A percentile compares a stretch with the other conserved stretches of the same genome.
phyloP scores from a whole-genome alignment of 1,140 invertebrate genomes.

The Hirudo medicinalis region DNA sequence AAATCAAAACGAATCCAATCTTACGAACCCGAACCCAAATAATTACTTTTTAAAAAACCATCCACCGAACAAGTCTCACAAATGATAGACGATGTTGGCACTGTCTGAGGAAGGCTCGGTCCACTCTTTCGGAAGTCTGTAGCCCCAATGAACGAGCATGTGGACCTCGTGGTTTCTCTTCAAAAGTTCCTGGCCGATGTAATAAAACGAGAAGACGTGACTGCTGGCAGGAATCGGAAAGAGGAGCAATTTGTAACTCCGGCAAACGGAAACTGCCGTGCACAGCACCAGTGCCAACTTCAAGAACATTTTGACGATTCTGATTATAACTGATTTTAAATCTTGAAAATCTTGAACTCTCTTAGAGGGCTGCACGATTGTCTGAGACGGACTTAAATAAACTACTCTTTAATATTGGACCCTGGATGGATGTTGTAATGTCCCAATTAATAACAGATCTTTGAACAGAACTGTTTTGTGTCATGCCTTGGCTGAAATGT shows the following conservation, averaged over 20 bases:
- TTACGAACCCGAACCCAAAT: no score
- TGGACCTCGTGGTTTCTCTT: slow-evolving; percentile 3
- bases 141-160: not conserved
- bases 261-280: not conserved
- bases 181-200: not conserved
- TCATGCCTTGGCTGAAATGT: no score
- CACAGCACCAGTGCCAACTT: no score
- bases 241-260: not conserved
- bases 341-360: not conserved
- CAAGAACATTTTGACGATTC: no score
- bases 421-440: no score
- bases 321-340: not conserved
- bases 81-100: not conserved
- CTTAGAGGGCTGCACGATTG: not conserved
- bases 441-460: no score
- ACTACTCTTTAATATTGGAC: not conserved
- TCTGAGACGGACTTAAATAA: not conserved
- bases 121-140: not conserved
- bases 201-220: slow-evolving; percentile 7
- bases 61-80: not conserved
- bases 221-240: not conserved
- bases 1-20: not conserved
- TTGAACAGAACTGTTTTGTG: no score
- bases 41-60: not conserved
- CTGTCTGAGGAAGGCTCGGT: not conserved